Evolutionary conservation across 30 jellyfish, hydroid and myxozoan genomes (phyloP).

Genomic region (Pseudorhiza aurosa): DNA sequence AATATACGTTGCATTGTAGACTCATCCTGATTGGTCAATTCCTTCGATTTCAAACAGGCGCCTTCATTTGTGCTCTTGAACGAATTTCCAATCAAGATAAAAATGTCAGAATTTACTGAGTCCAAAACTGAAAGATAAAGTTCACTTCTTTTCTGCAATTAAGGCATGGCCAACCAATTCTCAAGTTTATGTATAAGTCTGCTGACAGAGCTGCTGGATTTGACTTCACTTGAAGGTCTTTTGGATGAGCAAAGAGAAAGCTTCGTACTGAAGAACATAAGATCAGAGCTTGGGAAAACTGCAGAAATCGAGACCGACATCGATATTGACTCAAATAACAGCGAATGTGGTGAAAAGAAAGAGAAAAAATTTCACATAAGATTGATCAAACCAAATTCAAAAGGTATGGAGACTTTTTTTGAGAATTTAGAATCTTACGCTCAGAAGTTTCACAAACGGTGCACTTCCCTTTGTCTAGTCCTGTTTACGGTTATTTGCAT

Average conservation of each 20-base stretch:
- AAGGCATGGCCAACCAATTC: conserved; percentile 47
- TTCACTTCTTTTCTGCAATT: not conserved
- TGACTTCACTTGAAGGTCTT: conserved; percentile 71
- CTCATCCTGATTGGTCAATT: conserved; percentile 49
- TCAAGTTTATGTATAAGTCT: conserved; percentile 79
- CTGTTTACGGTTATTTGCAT: no score
- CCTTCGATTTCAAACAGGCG: conserved; percentile 61
- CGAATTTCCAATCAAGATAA: conserved; percentile 28
- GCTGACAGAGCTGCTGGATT: conserved; percentile 80
- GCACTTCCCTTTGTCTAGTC: no score
- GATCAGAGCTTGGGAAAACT: conserved; percentile 52
- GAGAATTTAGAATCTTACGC: no score
- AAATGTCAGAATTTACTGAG: conserved; percentile 1
- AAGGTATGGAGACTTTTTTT: no score
- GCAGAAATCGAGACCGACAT: conserved; percentile 7
- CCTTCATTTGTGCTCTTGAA: conserved; percentile 51
- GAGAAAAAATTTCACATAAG: conserved; percentile 52
- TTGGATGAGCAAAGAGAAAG: conserved; percentile 54
- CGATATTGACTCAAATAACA: not conserved
- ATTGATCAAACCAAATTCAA: conserved; percentile 35
- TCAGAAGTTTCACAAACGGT: no score
- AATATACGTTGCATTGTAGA: not conserved
- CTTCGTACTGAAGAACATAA: conserved; percentile 69
- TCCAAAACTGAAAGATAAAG: not conserved
- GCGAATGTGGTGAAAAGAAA: conserved; percentile 29